Evolutionary conservation across 35 echinoderm and acorn worm genomes (phyloP), one percentile per base, ranked within the genome.

Genomic region (Apostichopus californicus): DNA sequence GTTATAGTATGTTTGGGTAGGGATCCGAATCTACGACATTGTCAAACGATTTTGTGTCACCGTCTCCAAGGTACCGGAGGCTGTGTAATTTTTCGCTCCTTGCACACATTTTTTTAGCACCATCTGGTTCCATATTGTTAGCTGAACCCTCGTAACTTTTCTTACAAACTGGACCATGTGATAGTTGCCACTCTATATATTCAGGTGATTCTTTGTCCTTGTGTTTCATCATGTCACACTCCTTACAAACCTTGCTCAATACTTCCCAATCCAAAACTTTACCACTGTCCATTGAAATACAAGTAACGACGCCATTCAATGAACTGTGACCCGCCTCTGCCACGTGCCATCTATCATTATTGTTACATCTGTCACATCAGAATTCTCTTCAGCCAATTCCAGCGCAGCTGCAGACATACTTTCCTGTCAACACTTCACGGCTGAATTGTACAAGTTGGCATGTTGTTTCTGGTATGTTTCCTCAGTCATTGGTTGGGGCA

Each of bases 261-360:
- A 78, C 8, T 59, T 91, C 90, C 8, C 90, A 55, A 56, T 5
- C 34, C 11, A 46, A 46, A 46, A 3, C 1, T 60, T 78, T 79
- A 11, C 90, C 90, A 91, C 52, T 91, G 9, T 73, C 65, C 26
- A 77, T 72, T 25, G 68, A 90, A 77, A 90, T 73, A n/a, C 60
- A 72, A 78, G 65, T 90, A 5, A 90, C 68, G 18, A 90, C 66
- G 1, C 89, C 89, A 77, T 90, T 72, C 28, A 75, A 53, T 6
- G 61, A 20, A 17, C 63, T 7, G 25, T 77, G 65, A 46, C 34
- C 3, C 34, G 34, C 3, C 34, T 46, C 34, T 46, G 34, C 34
- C 34, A 46, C 34, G 3, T 46, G 34, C 34, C 34, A 46, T 46
- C 34, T 46, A 46, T 46, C 34, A 46, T 46, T 3, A 46, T 46